Percentiles rank a stretch among this genome's conserved stretches.
Evolutionary conservation across 64 coral and sea anemone species (phyloP).

Genomic region (Pocillopora verrucosa): DNA sequence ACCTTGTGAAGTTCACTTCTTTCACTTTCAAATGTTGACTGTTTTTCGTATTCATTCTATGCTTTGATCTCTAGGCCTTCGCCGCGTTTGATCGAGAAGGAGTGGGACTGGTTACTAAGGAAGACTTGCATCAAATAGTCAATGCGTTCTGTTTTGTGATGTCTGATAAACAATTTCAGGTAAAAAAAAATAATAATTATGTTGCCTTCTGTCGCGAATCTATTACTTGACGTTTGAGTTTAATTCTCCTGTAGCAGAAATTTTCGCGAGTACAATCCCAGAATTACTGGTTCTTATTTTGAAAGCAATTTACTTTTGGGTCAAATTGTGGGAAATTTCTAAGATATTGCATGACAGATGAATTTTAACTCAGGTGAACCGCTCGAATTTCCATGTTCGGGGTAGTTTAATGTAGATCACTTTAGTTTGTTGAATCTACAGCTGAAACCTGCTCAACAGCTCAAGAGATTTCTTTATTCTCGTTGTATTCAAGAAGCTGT

Average conservation of each 20-base stretch:
- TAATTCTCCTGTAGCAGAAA: too few relatives aligned
- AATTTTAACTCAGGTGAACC: background rate
- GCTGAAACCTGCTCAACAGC: background rate
- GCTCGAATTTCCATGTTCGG: background rate
- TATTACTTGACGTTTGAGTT: too few relatives aligned
- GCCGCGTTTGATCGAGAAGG: slow-evolving; percentile 75
- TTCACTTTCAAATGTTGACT: background rate
- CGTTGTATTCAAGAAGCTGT: background rate
- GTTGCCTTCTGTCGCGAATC: background rate
- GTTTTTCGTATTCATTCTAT: background rate
- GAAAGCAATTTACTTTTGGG: background rate
- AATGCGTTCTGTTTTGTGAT: slow-evolving; percentile 92
- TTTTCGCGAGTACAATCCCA: too few relatives aligned
- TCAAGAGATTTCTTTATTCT: background rate
- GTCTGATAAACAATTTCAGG: slow-evolving; percentile 86
- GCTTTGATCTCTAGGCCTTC: slow-evolving; percentile 59
- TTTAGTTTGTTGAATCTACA: slow-evolving; percentile 1
- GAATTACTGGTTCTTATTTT: background rate
- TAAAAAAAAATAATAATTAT: background rate
- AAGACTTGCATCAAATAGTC: slow-evolving; percentile 91
- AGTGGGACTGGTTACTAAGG: slow-evolving; percentile 58
- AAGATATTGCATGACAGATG: background rate
- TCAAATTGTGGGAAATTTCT: background rate
- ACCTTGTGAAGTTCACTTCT: background rate
- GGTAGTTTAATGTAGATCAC: background rate